Conservation (phyloP, 2,888 invertebrate species). For the Neoascia interrupta region DNA sequence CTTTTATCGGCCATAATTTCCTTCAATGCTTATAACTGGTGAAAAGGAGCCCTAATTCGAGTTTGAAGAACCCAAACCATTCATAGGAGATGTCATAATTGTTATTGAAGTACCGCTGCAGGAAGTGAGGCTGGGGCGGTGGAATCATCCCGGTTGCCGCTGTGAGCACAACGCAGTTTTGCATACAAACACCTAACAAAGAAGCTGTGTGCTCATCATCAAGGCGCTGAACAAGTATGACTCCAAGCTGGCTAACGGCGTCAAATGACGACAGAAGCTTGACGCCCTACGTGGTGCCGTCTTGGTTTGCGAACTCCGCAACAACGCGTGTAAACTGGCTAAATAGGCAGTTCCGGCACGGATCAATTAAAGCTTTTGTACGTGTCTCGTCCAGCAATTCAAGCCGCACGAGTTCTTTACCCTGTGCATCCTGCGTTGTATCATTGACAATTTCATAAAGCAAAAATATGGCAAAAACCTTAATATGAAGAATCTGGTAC, state of each 20-base stretch:
- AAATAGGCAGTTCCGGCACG: conserved; percentile 99
- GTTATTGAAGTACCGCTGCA: conserved; percentile 97
- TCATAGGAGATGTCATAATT: conserved; percentile 94
- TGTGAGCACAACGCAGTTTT: conserved; percentile 98
- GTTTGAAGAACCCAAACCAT: conserved; percentile 95
- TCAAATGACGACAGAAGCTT: conserved; percentile 98
- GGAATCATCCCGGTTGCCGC: conserved; percentile 92
- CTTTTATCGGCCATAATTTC: conserved; percentile 99
- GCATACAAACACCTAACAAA: conserved; percentile 90
- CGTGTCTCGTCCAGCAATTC: conserved; percentile 98
- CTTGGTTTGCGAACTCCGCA: conserved; percentile 97
- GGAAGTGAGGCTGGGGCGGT: conserved; percentile 97
- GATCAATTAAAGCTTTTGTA: conserved; percentile 99
- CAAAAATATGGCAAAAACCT: conserved; percentile 97
- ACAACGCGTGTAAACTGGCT: conserved; percentile 99
- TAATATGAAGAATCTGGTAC: conserved; percentile 99
- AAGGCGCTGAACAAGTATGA: conserved; percentile 99
- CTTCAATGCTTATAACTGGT: conserved; percentile 89
- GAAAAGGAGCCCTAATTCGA: conserved; percentile 89
- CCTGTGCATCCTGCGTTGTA: conserved; percentile 97
- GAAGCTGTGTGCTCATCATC: conserved; percentile 94
- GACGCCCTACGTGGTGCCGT: conserved; percentile 99
- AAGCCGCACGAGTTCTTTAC: conserved; percentile 99
- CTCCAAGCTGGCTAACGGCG: conserved; percentile 95
- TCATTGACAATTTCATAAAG: conserved; percentile 98